Conservation (phyloP, 2,797 vertebrate genomes). For the Echiichthys vipera region DNA sequence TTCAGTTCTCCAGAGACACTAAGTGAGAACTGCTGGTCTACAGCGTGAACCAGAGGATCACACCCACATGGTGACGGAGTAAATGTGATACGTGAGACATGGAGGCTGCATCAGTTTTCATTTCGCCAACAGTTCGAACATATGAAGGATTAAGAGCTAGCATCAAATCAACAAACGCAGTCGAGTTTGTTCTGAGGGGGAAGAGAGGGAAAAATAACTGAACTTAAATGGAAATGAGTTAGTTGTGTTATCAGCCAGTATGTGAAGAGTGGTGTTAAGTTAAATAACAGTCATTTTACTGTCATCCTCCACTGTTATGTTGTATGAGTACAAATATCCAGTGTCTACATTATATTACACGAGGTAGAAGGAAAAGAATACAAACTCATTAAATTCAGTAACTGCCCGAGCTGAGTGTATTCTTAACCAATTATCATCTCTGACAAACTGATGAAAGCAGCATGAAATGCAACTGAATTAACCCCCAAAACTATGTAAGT, state of each 20-base stretch:
- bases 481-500: no score
- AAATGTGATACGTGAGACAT: neutral
- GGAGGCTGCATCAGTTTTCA: neutral
- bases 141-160: neutral
- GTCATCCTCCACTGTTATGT: neutral
- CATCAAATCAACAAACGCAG: neutral
- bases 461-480: neutral
- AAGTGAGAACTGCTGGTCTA: neutral
- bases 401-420: neutral
- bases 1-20: neutral
- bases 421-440: neutral
- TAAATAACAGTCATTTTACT: neutral
- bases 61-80: neutral
- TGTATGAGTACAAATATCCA: neutral
- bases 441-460: neutral
- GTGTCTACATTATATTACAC: neutral
- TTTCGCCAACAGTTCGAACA: neutral
- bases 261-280: neutral
- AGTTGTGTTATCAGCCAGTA: neutral
- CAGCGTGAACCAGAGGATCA: neutral
- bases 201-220: neutral
- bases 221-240: neutral
- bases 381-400: neutral
- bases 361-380: neutral
- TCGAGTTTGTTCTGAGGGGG: neutral